Conservation (phyloP, 2,113 vertebrate species). For the Chloropsis cyanopogon region DNA sequence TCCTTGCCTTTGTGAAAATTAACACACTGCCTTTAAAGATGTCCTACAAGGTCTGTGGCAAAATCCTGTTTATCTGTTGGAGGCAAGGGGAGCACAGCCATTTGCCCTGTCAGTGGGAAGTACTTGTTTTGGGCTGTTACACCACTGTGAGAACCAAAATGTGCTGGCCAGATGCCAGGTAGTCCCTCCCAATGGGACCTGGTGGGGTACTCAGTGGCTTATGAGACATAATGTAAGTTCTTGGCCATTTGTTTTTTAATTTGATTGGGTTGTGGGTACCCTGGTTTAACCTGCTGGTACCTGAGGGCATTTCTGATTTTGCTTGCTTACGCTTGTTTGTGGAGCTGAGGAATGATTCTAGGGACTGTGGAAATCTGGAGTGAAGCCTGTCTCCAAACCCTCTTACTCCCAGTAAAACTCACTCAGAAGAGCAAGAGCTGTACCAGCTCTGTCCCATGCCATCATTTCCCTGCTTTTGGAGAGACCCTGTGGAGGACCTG, state of each 20-base stretch:
- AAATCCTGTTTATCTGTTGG: not conserved
- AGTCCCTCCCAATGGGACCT: not conserved
- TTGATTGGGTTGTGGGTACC: not conserved
- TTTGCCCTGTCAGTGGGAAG: not conserved
- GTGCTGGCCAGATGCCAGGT: not conserved
- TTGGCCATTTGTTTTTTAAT: not conserved
- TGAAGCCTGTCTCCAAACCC: not conserved
- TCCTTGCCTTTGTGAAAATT: not conserved
- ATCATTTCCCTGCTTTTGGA: not conserved
- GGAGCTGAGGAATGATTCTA: not conserved
- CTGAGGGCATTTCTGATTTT: not conserved
- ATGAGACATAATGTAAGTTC: not conserved
- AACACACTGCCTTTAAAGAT: not conserved
- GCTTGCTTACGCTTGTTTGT: not conserved
- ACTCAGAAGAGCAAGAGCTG: not conserved
- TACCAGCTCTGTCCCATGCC: not conserved
- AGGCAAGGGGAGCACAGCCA: not conserved
- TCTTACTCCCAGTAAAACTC: not conserved
- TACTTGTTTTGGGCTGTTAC: not conserved
- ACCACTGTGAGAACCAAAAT: rapidly evolving
- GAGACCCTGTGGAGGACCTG: not conserved
- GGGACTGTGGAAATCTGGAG: not conserved
- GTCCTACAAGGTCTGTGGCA: not conserved
- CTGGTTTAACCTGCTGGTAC: not conserved
- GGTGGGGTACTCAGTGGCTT: not conserved